A percentile compares a stretch with the other conserved stretches of the same genome.
Evolutionary conservation across 2,888 invertebrate species (phyloP).

Genomic region (Patella pellucida): DNA sequence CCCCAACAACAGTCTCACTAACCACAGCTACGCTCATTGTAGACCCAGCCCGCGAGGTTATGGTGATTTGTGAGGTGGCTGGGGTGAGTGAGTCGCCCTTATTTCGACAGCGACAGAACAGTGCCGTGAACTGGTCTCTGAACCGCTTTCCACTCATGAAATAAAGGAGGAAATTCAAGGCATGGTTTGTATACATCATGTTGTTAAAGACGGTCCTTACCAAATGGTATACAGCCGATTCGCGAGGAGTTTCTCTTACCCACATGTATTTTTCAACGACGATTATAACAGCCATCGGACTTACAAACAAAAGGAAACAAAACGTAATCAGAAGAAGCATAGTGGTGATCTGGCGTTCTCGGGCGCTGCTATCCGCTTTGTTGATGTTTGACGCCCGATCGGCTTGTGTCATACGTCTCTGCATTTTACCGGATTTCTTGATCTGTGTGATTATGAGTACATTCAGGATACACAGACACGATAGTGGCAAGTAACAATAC

Average conservation of each 20-base stretch:
- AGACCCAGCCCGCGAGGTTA: neutral
- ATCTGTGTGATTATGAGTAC: conserved; percentile 25
- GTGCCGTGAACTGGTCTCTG: conserved; percentile 14
- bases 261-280: conserved; percentile 26
- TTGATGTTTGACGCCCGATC: neutral
- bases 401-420: conserved; percentile 18
- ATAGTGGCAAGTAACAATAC: conserved; percentile 29
- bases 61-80: no score
- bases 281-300: conserved; percentile 31
- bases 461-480: conserved; percentile 23
- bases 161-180: conserved; percentile 32
- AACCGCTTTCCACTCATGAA: conserved; percentile 27
- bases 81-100: no score
- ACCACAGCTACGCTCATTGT: neutral
- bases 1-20: neutral
- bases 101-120: conserved; percentile 8
- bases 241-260: conserved; percentile 15
- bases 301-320: conserved; percentile 28
- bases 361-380: neutral
- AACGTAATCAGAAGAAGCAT: conserved; percentile 31
- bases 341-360: conserved; percentile 24
- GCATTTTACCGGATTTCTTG: conserved; percentile 11
- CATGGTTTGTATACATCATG: conserved; percentile 33
- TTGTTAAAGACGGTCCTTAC: conserved; percentile 28
- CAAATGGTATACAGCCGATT: conserved; percentile 25